These are phyloP conservation scores for Caenorhabditis sulstoni DNA, from an alignment of 2,888 invertebrate genomes.

Conservation along the genomic window DNA sequence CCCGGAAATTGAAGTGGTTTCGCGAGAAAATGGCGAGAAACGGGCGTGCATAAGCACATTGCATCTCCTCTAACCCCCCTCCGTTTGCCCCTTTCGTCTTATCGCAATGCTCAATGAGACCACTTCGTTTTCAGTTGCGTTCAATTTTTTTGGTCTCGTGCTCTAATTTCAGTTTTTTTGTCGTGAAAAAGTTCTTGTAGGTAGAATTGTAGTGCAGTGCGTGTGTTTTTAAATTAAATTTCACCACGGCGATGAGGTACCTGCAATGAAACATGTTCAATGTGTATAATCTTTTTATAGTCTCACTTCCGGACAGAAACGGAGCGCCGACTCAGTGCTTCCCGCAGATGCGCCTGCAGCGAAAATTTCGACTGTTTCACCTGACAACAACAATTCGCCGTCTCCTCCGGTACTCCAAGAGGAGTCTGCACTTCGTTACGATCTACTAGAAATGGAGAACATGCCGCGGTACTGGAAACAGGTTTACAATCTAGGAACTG, in stretches of 20 bases:
- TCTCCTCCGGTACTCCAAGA: background rate
- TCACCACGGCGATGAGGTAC: background rate
- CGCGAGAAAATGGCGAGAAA: too few species aligned
- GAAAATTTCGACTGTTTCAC: background rate
- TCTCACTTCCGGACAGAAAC: background rate
- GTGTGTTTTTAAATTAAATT: background rate
- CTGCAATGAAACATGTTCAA: background rate
- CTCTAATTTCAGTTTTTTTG: too few species aligned
- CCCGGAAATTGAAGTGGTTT: too few species aligned
- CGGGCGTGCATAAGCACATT: too few species aligned
- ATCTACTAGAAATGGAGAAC: constrained; percentile 13
- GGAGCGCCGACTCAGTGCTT: background rate
- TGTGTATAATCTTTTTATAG: background rate
- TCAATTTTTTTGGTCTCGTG: too few species aligned
- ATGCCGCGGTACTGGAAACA: constrained; percentile 21
- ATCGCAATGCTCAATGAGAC: too few species aligned
- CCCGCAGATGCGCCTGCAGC: background rate
- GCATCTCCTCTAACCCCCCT: too few species aligned
- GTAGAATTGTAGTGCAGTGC: too few species aligned
- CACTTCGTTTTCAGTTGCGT: too few species aligned
- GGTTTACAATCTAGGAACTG: constrained; percentile 8
- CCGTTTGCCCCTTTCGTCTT: too few species aligned
- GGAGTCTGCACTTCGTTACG: background rate
- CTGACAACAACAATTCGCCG: too few species aligned
- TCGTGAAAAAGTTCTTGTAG: too few species aligned